Percentiles rank a stretch among this genome's conserved stretches.
Evolutionary conservation across 2,888 invertebrate species (phyloP).

Genomic region (Halictus quadricinctus): DNA sequence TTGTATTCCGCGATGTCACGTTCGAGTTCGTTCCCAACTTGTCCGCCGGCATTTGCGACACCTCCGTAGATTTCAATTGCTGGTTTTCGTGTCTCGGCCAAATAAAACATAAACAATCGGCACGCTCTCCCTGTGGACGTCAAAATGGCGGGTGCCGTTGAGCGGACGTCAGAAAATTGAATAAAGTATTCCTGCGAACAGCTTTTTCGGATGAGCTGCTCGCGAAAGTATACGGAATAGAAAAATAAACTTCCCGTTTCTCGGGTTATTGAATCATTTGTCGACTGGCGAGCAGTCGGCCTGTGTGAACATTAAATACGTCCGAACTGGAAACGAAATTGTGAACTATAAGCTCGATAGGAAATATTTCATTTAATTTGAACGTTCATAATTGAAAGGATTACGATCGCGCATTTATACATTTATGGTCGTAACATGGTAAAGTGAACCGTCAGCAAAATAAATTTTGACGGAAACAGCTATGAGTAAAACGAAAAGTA

Average conservation of each 20-base stretch:
- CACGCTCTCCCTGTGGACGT: background rate
- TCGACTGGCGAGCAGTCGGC: no score
- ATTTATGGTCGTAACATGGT: background rate
- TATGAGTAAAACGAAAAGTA: background rate
- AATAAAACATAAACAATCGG: background rate
- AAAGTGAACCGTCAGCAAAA: background rate
- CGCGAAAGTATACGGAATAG: background rate
- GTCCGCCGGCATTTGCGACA: background rate
- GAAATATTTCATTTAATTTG: background rate
- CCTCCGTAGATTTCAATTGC: background rate
- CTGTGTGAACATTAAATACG: background rate
- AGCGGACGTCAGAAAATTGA: background rate
- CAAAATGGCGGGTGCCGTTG: background rate
- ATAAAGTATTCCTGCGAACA: background rate
- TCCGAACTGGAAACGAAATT: no score
- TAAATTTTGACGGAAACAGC: background rate
- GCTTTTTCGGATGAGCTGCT: background rate
- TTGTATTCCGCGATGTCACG: background rate
- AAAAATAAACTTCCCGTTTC: background rate
- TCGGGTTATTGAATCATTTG: background rate
- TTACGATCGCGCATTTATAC: background rate
- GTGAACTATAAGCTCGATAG: no score
- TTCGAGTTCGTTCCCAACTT: slow-evolving; percentile 21
- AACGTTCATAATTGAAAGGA: background rate
- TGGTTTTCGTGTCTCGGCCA: background rate